phyloP scores from a whole-genome alignment of 1,140 invertebrate genomes.

The Drusus annulatus region DNA sequence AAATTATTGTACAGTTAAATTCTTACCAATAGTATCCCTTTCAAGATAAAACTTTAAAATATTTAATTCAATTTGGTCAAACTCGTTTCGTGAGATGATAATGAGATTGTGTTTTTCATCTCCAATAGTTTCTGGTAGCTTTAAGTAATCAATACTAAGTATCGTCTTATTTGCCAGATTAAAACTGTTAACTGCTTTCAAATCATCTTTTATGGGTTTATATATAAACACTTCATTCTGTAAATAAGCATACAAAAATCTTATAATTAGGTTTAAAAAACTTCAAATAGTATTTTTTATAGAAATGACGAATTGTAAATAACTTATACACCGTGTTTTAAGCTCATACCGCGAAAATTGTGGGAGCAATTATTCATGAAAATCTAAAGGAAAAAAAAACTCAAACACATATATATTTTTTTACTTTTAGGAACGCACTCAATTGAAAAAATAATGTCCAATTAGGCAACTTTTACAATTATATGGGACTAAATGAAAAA shows the following conservation, averaged over 20 bases:
- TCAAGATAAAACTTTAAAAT: conserved; percentile 9
- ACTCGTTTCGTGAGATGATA: conserved; percentile 10
- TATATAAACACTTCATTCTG: conserved; percentile 38
- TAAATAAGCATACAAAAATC: not conserved
- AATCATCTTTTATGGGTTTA: conserved; percentile 29
- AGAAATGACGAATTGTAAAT: too few relatives aligned
- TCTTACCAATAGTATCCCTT: conserved; percentile 9
- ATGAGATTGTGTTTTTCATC: conserved; percentile 36
- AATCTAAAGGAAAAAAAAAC: too few relatives aligned
- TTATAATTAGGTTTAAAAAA: not conserved
- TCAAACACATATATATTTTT: too few relatives aligned
- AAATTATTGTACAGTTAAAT: too few relatives aligned
- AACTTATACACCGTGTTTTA: too few relatives aligned
- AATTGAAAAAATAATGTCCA: too few relatives aligned
- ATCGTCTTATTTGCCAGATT: conserved; percentile 23
- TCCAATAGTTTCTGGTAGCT: conserved; percentile 12
- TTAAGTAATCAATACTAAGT: conserved; percentile 42
- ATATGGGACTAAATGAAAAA: too few relatives aligned
- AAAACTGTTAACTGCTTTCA: conserved; percentile 29
- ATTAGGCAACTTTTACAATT: too few relatives aligned
- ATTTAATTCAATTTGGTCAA: not conserved
- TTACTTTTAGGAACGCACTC: too few relatives aligned
- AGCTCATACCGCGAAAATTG: too few relatives aligned
- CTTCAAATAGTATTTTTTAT: not conserved
- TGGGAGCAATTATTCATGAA: too few relatives aligned